phyloP scores from a whole-genome alignment of 2,797 vertebrate genomes.

The Xiphorhynchus erythropygius region DNA sequence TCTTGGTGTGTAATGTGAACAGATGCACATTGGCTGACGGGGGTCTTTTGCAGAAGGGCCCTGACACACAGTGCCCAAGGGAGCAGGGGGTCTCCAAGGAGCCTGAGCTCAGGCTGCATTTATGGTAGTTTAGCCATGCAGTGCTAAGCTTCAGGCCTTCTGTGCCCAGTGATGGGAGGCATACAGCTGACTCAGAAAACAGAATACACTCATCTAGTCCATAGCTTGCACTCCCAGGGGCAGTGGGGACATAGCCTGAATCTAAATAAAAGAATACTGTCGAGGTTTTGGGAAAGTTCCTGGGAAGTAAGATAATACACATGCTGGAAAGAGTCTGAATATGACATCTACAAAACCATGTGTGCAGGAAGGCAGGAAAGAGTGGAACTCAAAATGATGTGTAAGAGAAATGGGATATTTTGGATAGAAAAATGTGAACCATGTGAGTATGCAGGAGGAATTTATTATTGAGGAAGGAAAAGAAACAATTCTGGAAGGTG shows the following conservation, averaged over 20 bases:
- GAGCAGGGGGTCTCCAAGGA: not conserved
- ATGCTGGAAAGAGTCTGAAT: not conserved
- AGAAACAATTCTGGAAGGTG: not conserved
- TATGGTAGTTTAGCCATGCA: not conserved
- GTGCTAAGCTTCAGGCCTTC: not conserved
- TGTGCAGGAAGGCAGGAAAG: not conserved
- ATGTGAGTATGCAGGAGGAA: not conserved
- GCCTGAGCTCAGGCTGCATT: not conserved
- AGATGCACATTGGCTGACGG: rapidly evolving
- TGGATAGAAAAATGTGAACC: not conserved
- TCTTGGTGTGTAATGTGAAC: not conserved
- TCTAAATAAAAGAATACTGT: not conserved
- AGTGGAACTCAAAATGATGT: not conserved
- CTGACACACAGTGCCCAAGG: not conserved
- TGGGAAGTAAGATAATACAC: not conserved
- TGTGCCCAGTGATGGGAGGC: not conserved
- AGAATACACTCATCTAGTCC: not conserved
- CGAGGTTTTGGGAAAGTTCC: not conserved
- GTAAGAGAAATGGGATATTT: rapidly evolving
- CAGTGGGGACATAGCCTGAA: not conserved
- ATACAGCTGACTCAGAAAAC: not conserved
- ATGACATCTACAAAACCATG: not conserved
- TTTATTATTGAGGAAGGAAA: not conserved
- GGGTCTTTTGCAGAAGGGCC: not conserved
- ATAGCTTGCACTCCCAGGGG: not conserved